Conservation (phyloP, 2,888 invertebrate genomes). For the Macaria liturata region DNA sequence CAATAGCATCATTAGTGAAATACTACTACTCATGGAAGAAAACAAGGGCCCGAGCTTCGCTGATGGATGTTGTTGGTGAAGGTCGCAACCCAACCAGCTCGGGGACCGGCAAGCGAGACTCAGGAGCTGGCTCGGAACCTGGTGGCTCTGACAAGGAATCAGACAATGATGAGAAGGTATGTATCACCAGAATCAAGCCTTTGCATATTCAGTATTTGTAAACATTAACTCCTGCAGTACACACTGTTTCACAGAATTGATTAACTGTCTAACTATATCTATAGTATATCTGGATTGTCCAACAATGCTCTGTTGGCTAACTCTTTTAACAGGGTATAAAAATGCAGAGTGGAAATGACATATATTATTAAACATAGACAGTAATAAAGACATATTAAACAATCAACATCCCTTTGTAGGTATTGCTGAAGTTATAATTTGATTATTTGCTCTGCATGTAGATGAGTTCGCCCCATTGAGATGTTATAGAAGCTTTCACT, state of each 20-base stretch:
- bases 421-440: constrained; percentile 18
- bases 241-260: constrained; percentile 34
- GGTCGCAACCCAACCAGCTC: constrained; percentile 88
- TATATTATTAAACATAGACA: no score
- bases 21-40: constrained; percentile 99
- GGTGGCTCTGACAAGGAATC: constrained; percentile 93
- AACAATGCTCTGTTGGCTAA: constrained; percentile 43
- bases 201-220: constrained; percentile 24
- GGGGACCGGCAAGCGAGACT: constrained; percentile 86
- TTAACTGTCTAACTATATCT: constrained; percentile 21
- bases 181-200: constrained; percentile 42
- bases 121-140: constrained; percentile 90
- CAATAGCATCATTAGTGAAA: constrained; percentile 97
- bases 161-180: constrained; percentile 95
- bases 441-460: constrained; percentile 52
- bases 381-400: no score
- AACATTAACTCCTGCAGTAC: constrained; percentile 38
- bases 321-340: constrained; percentile 51
- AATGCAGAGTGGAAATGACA: constrained; percentile 67
- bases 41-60: constrained; percentile 93
- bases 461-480: constrained; percentile 29
- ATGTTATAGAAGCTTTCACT: constrained; percentile 24
- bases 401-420: constrained; percentile 4
- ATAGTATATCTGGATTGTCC: constrained; percentile 79
- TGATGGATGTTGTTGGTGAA: constrained; percentile 94